These are phyloP conservation scores for Lasioglossum oenotherae DNA, from an alignment of 2,888 invertebrate genomes.

Conservation along the genomic window DNA sequence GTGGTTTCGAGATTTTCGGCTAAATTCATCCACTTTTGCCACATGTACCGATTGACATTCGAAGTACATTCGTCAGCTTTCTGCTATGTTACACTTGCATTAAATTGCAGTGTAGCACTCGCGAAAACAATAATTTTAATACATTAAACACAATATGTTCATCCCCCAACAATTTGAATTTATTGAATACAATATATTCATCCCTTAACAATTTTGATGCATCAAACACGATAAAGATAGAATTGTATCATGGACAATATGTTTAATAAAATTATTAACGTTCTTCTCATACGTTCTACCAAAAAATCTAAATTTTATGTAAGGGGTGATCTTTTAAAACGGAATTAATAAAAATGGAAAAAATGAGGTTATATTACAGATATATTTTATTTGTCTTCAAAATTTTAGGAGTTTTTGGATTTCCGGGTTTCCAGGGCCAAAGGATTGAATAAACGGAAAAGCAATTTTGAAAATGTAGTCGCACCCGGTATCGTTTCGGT, in stretches of 20 bases:
- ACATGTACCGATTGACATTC: slow-evolving; percentile 38
- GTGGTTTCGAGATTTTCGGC: slow-evolving; percentile 55
- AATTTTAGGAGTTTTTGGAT: background rate
- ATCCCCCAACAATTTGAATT: background rate
- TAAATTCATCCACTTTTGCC: slow-evolving; percentile 47
- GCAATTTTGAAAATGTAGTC: background rate
- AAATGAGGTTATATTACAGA: background rate
- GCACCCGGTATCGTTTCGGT: background rate
- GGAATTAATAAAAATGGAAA: background rate
- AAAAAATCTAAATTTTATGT: background rate
- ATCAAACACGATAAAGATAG: background rate
- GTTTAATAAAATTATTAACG: background rate
- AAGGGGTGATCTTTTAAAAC: background rate
- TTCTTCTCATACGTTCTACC: background rate
- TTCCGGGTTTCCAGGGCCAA: background rate
- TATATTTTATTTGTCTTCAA: background rate
- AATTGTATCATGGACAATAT: background rate
- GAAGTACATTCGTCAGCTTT: background rate
- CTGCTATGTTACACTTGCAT: background rate
- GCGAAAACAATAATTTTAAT: background rate
- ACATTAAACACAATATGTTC: too few species aligned
- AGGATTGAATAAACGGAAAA: background rate
- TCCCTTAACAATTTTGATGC: background rate
- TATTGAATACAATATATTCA: background rate
- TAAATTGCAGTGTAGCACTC: background rate